Base-by-base conservation (phyloP, 2,113 vertebrate genomes). In the Cyanocitta stelleri region DNA sequence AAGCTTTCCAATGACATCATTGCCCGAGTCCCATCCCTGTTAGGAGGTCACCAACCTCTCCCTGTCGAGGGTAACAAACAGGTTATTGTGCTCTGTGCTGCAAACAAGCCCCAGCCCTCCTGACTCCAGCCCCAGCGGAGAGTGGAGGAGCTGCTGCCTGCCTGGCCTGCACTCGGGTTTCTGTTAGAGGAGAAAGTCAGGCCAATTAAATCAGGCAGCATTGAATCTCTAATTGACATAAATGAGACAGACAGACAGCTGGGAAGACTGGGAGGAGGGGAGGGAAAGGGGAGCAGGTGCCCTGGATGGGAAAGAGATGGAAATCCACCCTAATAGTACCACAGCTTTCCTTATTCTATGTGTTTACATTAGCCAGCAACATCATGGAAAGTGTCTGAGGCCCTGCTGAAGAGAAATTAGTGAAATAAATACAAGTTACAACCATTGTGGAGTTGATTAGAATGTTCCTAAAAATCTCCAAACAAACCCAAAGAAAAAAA, bases 221-320 rank as follows among this genome's bases (percentile, higher is more conserved):
- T 76, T 97, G 92, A 97, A 95, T 97, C 94, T 90, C 96, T 98
- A 98, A 98, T 98, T 97, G 97, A 98, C 97, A 97, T 92, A 97
- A 98, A 98, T 98, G 96, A 98, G 97, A 97, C 91, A 98, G 96
- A 97, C 97, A 97, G 97, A 97, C 97, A 97, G 97, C 97, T 97
- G 97, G 96, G 96, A 93, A 89, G 90, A 79, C 80, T 81, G 81
- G 92, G 80, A 84, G 87, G 92, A 64, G 93, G 74, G 91, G 71
- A 82, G 93, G 93, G 81, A 58, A 81, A 72, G 94, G 93, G 85
- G 95, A 97, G 96, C 97, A 98, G 97, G 95, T 97, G 98, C 94
- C 95, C 85, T 94, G 92, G 68, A 68, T 92, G 94, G 96, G 94
- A 91, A 89, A 94, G 95, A 91, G 84, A 93, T 92, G 86, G 95